Base-by-base conservation (phyloP, 2,888 invertebrate genomes). In the Parasteatoda lunata region DNA sequence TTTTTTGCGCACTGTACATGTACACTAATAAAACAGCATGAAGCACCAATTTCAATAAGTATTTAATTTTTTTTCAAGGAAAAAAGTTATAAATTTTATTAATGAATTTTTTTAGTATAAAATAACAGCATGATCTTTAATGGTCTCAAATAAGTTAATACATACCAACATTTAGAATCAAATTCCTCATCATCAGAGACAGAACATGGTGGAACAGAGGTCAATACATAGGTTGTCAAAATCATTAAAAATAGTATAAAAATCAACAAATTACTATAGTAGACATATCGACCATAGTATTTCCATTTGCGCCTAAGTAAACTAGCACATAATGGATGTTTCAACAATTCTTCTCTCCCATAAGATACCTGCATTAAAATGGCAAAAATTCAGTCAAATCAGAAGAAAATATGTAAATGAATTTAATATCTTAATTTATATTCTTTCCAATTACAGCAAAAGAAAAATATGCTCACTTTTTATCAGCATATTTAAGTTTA, bases 281-380 rank as follows among this genome's bases (percentile, higher is more conserved):
- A 93, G 87, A 93, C 91, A 88, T 91, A 91, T 77, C 93, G 91
- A 3, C 93, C 93, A 90, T 92, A 92, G 54, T 90, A 91, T 89
- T 91, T 91, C 93, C 93, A 93, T 89, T 93, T 93, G 89, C 92
- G 91, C 83, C 91, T 90, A 54, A 93, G 90, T 66, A 93, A 90
- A 47, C 92, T 92, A 8, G 92, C 91, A 71, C 93, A 92, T 77
- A 93, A 90, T 3, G 93, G 93, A 90, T 93, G 93, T 64, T 91
- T 92, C 68, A 93, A 90, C 76, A 93, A 91, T 75, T 92, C 91
- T 87, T 92, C 92, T 88, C 92, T 90, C 78, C 92, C 91, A 6
- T 91, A 90, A 11, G 90, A 90, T 49, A 92, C 92, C 92, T 92
- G 86, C 13, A 88, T 80, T 48, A 30, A 30, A 30, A 30, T 30